Evolutionary conservation across 2,888 invertebrate species (phyloP), one percentile per base, ranked within the genome.

Genomic region (Calliscelio sp.): DNA sequence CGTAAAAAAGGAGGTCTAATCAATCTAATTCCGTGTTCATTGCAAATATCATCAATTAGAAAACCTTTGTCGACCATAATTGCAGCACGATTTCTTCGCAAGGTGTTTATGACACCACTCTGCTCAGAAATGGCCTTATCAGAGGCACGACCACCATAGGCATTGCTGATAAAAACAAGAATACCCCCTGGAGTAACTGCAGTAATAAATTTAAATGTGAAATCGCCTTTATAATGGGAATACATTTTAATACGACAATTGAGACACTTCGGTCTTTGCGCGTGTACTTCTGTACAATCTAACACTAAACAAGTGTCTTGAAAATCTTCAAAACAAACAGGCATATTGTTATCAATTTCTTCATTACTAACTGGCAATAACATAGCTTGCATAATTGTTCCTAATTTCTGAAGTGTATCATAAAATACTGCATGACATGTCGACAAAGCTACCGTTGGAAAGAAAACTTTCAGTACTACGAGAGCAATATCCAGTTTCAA

Each of bases 141-240:
- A 24, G 87, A 87, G 41, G 85, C 79, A 46, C 82, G 59, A 25
- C 86, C 87, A 18, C 81, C 86, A 73, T 85, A 87, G 20, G 86
- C 41, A 28, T 86, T 68, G 32, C 86, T 86, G 4, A 86, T 53
- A 68, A 80, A 86, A 14, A 85, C 78, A 24, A 87, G 81, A n/a
- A 81, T 65, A 18, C 86, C 88, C 57, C 66, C 79, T 10, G 88
- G 85, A 41, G 84, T 81, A 44, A 86, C 78, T 49, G 84, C 86
- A 22, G 85, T 81, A 51, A 88, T 65, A 32, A 86, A 81, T 84
- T 88, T 88, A n/a, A 86, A 46, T 11, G 87, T 88, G 35, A 80
- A 77, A 35, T 59, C 66, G 0, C 79, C 46, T 75, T 88, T 88
- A 59, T 88, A 88, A 59, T 87, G 81, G 0, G 86, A 88, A 78